These are phyloP conservation scores for Pentamera pediparva DNA, from an alignment of 53 echinoderm and acorn worm species.

Conservation along the genomic window DNA sequence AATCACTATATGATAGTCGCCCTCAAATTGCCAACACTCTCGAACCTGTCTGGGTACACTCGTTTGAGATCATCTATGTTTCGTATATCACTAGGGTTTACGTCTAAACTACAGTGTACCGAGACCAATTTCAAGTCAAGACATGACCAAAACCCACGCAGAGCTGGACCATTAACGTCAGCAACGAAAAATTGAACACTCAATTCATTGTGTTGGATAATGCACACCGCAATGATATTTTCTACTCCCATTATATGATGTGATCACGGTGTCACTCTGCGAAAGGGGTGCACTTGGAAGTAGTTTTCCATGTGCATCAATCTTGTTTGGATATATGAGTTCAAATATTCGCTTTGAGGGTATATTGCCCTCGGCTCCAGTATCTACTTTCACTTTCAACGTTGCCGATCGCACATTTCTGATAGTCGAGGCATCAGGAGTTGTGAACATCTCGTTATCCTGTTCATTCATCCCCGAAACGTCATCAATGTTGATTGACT, in stretches of 20 bases:
- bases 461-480: no score
- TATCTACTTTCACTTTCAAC: no score
- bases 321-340: no score
- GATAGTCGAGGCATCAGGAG: no score
- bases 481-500: not conserved
- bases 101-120: not conserved
- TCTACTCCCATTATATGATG: constrained; percentile 36
- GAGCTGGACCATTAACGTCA: not conserved
- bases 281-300: not conserved
- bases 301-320: not conserved
- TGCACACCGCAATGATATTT: constrained; percentile 34
- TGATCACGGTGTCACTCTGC: not conserved
- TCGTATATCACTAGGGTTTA: not conserved
- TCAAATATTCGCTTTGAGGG: no score
- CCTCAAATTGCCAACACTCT: no score
- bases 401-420: no score
- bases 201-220: not conserved
- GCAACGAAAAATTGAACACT: not conserved
- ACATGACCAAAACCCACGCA: not conserved
- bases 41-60: no score
- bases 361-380: no score
- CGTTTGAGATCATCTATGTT: not conserved
- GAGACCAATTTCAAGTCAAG: not conserved
- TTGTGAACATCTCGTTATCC: no score
- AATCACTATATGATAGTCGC: no score